Conservation (phyloP, 2,113 vertebrate species). For the Xenus cinereus region DNA sequence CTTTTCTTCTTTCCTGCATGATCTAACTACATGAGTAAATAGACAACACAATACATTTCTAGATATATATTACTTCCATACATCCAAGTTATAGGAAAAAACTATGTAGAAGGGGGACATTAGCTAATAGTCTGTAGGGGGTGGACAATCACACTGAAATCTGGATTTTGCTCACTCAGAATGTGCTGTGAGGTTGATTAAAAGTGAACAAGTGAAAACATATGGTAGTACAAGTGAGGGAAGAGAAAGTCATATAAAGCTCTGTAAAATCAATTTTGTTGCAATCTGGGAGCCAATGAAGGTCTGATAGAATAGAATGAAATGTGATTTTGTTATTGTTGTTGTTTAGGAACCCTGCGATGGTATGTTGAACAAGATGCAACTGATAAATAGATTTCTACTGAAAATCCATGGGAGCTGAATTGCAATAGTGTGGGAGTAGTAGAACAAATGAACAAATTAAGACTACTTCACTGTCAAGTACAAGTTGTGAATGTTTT, state of each 20-base stretch:
- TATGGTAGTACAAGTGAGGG: conserved; percentile 5
- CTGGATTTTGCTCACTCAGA: conserved; percentile 23
- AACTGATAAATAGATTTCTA: conserved; percentile 11
- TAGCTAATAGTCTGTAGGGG: not conserved
- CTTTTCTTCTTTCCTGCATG: not conserved
- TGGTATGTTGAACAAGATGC: not conserved
- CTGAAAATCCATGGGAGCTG: not conserved
- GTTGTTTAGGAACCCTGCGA: not conserved
- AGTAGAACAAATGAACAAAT: conserved; percentile 10
- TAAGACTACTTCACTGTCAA: not conserved
- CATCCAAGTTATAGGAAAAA: not conserved
- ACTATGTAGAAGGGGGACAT: not conserved
- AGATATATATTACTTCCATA: not conserved
- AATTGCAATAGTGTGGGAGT: not conserved
- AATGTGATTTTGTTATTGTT: not conserved
- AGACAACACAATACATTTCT: not conserved
- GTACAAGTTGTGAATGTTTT: not conserved
- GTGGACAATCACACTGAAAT: not conserved
- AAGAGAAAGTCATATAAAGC: not conserved
- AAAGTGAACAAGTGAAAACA: conserved; percentile 16
- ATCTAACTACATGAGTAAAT: not conserved
- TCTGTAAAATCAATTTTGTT: conserved; percentile 7
- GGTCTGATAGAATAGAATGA: not conserved
- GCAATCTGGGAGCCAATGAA: conserved; percentile 4
- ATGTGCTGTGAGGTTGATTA: conserved; percentile 11